Conservation (phyloP, 2,113 vertebrate species). For the Vimba vimba region DNA sequence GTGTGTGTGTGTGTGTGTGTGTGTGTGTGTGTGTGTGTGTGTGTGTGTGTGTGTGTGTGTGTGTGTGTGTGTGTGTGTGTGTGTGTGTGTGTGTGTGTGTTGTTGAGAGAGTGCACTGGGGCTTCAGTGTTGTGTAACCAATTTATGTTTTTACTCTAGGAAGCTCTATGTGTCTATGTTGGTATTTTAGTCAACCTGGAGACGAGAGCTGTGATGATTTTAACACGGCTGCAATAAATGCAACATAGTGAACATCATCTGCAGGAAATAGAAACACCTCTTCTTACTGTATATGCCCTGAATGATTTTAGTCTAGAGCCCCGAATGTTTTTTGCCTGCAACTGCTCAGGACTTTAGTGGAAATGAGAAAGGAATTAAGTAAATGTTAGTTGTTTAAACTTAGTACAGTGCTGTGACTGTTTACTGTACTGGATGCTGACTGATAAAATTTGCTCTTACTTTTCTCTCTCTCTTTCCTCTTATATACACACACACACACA, state of each 20-base stretch:
- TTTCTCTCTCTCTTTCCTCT: no score
- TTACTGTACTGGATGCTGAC: no score
- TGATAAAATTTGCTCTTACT: no score
- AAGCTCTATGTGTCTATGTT: conserved; percentile 9
- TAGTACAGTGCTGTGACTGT: no score
- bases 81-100: conserved; percentile 20
- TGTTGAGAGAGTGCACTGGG: conserved; percentile 12
- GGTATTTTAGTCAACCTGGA: not conserved
- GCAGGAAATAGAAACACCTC: not conserved
- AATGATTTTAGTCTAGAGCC: no score
- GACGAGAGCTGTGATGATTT: conserved; percentile 24
- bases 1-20: conserved; percentile 14
- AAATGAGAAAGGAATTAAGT: no score
- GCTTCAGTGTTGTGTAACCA: conserved; percentile 49
- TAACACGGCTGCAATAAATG: not conserved
- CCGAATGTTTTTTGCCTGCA: no score
- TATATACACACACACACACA: no score
- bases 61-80: not conserved
- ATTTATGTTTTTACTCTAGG: conserved; percentile 4
- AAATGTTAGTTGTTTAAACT: no score
- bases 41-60: conserved; percentile 24
- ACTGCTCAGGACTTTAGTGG: no score
- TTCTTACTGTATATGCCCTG: not conserved
- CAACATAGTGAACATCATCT: not conserved
- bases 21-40: conserved; percentile 16